A percentile compares a stretch with the other conserved stretches of the same genome.
phyloP scores from a whole-genome alignment of 2,113 vertebrate genomes.

The Gymnobelideus leadbeateri region DNA sequence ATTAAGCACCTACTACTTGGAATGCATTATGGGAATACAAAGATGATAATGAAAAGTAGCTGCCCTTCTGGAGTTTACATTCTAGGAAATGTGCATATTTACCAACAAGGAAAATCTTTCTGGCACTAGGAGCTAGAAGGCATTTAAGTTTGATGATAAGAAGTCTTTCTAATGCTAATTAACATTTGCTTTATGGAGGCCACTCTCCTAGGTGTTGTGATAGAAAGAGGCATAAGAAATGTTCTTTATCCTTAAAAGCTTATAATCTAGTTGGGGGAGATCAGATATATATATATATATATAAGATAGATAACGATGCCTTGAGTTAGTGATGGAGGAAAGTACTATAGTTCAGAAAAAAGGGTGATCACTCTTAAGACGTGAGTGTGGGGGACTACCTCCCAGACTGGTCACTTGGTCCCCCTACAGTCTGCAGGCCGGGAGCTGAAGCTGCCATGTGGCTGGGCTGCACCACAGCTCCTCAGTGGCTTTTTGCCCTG shows the following conservation, averaged over 20 bases:
- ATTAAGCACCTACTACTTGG: too few relatives aligned
- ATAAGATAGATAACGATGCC: too few relatives aligned
- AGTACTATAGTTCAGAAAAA: background rate
- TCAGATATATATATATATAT: too few relatives aligned
- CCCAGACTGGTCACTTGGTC: too few relatives aligned
- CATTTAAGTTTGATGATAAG: background rate
- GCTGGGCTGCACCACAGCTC: too few relatives aligned
- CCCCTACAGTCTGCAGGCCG: too few relatives aligned
- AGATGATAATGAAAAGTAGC: background rate
- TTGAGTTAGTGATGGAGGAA: background rate
- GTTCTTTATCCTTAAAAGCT: background rate
- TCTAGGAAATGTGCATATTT: background rate
- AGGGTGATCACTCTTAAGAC: background rate
- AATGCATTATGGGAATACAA: background rate
- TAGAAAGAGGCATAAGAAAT: background rate
- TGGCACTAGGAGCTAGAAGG: background rate
- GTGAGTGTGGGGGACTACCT: too few relatives aligned
- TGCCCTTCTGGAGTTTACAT: too few relatives aligned
- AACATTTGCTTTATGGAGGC: background rate
- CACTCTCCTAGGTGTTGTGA: background rate
- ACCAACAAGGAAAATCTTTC: background rate
- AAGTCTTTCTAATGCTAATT: too few relatives aligned
- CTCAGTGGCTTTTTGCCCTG: too few relatives aligned
- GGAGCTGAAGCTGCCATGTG: too few relatives aligned
- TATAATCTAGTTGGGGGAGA: background rate